Evolutionary conservation across 2,797 vertebrate genomes (phyloP).

Genomic region (Sylvia borin): DNA sequence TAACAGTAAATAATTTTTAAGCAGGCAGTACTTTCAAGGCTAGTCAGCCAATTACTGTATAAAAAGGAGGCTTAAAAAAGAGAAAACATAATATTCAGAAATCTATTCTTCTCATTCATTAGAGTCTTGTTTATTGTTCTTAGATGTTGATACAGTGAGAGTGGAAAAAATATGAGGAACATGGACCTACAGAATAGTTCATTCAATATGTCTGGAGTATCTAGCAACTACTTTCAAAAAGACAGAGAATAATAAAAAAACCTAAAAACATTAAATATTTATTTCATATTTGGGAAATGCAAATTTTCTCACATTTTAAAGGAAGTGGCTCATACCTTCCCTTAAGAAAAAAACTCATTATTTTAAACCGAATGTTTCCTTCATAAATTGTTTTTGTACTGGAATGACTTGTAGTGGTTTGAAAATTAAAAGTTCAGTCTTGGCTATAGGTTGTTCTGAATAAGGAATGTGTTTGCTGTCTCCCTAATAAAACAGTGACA

Average conservation of each 20-base stretch:
- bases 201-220: background rate
- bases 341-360: background rate
- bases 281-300: background rate
- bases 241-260: background rate
- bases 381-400: background rate
- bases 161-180: background rate
- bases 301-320: background rate
- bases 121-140: background rate
- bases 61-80: background rate
- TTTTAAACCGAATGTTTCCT: background rate
- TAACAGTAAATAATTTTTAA: constrained; percentile 10
- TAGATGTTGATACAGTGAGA: background rate
- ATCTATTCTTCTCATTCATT: background rate
- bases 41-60: background rate
- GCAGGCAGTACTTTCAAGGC: background rate
- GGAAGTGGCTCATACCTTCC: background rate
- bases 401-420: background rate
- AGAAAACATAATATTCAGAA: background rate
- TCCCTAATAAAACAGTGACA: background rate
- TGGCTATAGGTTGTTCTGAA: background rate
- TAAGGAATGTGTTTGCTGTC: background rate
- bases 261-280: background rate
- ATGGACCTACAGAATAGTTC: background rate
- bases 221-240: background rate
- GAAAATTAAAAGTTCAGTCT: background rate